Evolutionary conservation across 2,113 vertebrate species (phyloP).

Genomic region (Coptodon bakossiorum): DNA sequence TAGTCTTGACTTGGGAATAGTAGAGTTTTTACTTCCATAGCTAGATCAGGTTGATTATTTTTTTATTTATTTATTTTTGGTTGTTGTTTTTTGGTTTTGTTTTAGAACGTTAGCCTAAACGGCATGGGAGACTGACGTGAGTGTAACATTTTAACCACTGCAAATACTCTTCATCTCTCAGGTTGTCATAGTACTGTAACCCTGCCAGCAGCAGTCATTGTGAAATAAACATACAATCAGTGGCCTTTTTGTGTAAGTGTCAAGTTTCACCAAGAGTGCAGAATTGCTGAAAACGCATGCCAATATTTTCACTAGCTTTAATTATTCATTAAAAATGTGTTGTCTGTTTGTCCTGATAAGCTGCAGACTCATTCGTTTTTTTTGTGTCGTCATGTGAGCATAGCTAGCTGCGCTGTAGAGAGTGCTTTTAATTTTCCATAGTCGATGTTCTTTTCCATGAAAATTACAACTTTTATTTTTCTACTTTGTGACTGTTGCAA

Average conservation of each 20-base stretch:
- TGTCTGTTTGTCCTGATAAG: constrained; percentile 60
- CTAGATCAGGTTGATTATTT: neutral
- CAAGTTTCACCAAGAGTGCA: constrained; percentile 29
- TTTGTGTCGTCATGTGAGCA: constrained; percentile 19
- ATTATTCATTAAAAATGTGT: constrained; percentile 63
- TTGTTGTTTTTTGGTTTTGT: neutral
- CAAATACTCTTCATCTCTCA: neutral
- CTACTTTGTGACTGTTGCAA: neutral
- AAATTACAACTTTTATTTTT: constrained; percentile 4
- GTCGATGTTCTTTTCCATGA: constrained; percentile 9
- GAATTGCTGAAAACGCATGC: constrained; percentile 20
- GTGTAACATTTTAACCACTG: neutral
- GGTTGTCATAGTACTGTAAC: neutral
- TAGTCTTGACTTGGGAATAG: neutral
- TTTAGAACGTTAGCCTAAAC: neutral
- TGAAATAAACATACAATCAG: neutral
- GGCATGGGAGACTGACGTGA: neutral
- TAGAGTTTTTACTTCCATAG: neutral
- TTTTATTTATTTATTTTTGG: neutral
- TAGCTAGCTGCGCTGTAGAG: constrained; percentile 2
- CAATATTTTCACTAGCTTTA: constrained; percentile 44
- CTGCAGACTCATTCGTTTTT: constrained; percentile 28
- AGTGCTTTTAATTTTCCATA: constrained; percentile 11
- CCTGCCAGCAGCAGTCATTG: neutral
- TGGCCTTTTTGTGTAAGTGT: constrained; percentile 11